Percentiles rank a stretch among this genome's conserved stretches.
phyloP scores from a whole-genome alignment of 2,888 invertebrate genomes.

The Diadromus collaris region DNA sequence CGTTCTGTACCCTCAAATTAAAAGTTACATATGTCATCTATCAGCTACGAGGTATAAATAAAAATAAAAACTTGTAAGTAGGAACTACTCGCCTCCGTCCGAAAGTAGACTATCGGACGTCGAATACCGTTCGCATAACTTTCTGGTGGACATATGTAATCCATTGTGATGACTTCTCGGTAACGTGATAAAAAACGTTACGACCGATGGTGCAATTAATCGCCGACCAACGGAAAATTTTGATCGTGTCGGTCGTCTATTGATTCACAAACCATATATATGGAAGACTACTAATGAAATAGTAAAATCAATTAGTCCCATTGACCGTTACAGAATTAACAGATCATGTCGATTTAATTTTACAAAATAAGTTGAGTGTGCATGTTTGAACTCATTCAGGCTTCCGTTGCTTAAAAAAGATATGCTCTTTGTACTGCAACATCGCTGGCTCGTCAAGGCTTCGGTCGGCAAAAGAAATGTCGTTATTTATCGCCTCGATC shows the following conservation, averaged over 20 bases:
- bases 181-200: not conserved
- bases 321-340: not conserved
- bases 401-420: constrained; percentile 80
- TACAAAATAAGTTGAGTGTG: not conserved
- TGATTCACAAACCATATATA: not conserved
- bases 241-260: not conserved
- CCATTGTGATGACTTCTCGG: not conserved
- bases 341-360: not conserved
- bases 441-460: constrained; percentile 83
- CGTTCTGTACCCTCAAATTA: not conserved
- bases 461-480: constrained; percentile 86
- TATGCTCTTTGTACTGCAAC: constrained; percentile 80
- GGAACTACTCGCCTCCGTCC: no score
- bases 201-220: not conserved
- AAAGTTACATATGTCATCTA: not conserved
- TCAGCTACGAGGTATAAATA: not conserved
- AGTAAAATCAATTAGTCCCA: not conserved
- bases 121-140: no score
- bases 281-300: not conserved
- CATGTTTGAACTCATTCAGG: constrained; percentile 4
- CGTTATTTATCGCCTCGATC: constrained; percentile 89
- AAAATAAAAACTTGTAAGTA: not conserved
- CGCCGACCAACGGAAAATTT: not conserved
- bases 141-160: no score
- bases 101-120: no score